Percentiles rank a stretch among this genome's conserved stretches.
Conservation (phyloP, 2,888 invertebrate species). For the Limenitis camilla region DNA sequence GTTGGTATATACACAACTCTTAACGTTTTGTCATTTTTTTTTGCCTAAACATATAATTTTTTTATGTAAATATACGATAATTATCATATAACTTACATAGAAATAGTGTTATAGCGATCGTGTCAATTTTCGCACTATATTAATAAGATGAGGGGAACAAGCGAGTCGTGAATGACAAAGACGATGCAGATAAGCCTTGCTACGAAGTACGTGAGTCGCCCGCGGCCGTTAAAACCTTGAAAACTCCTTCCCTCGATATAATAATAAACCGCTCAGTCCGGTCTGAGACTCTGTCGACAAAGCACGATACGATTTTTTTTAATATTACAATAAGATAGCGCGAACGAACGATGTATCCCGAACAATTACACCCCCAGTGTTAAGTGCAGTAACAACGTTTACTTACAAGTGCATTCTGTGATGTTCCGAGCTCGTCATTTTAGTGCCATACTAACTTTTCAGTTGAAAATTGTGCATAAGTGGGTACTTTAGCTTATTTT, state of each 20-base stretch:
- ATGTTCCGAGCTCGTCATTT: slow-evolving; percentile 62
- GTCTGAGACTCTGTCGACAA: slow-evolving; percentile 62
- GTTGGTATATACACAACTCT: no score
- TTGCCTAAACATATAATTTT: no score
- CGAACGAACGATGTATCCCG: slow-evolving; percentile 36
- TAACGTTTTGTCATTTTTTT: no score
- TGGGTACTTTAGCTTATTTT: slow-evolving; percentile 31
- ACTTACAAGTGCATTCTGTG: slow-evolving; percentile 60
- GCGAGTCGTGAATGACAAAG: slow-evolving; percentile 50
- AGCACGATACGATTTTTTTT: slow-evolving; percentile 52
- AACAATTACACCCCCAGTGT: slow-evolving; percentile 32
- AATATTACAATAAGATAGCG: slow-evolving; percentile 32
- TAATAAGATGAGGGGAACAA: slow-evolving; percentile 32
- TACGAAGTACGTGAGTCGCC: slow-evolving; percentile 56
- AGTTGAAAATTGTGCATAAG: slow-evolving; percentile 45
- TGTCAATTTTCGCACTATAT: slow-evolving; percentile 31
- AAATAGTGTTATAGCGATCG: slow-evolving; percentile 1
- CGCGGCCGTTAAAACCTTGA: slow-evolving; percentile 64
- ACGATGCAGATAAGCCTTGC: slow-evolving; percentile 58
- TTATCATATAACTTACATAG: slow-evolving; percentile 4
- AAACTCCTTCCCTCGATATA: slow-evolving; percentile 65
- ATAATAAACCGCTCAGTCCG: slow-evolving; percentile 69
- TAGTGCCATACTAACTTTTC: slow-evolving; percentile 53
- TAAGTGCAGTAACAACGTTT: slow-evolving; percentile 42
- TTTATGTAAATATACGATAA: not conserved